phyloP scores from a whole-genome alignment of 1,140 invertebrate species.

The Heliothis subflexa region DNA sequence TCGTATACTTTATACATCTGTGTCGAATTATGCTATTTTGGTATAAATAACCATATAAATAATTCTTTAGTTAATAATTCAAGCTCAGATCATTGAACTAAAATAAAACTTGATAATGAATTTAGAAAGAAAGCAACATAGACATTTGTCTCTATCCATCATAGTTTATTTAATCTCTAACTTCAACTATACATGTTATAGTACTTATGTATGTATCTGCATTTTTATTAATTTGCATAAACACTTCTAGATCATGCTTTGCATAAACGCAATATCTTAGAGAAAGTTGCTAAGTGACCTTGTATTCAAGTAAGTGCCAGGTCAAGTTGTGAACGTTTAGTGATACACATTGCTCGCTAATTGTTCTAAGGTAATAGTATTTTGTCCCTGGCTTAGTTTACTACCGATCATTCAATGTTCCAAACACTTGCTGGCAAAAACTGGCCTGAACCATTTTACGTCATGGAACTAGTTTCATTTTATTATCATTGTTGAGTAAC shows the following conservation, averaged over 20 bases:
- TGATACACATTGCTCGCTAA: conserved; percentile 16
- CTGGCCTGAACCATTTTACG: conserved; percentile 17
- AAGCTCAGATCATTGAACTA: no score
- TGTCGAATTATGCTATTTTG: no score
- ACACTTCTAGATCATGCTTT: neutral
- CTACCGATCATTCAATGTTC: conserved; percentile 19
- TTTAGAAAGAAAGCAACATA: no score
- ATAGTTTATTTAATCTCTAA: neutral
- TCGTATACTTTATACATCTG: no score
- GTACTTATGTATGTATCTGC: neutral
- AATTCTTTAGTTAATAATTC: no score
- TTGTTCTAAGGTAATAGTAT: conserved; percentile 15
- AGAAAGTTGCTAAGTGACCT: conserved; percentile 36
- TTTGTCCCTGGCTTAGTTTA: conserved; percentile 35
- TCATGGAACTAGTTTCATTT: conserved; percentile 12
- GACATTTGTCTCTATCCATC: neutral
- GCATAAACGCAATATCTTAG: conserved; percentile 23
- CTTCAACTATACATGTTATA: neutral
- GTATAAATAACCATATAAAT: no score
- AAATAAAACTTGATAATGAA: no score
- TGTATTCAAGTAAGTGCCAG: neutral
- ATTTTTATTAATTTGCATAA: neutral
- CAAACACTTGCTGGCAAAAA: neutral
- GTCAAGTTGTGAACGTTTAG: conserved; percentile 25
- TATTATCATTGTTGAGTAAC: conserved; percentile 10